These are phyloP conservation scores for Mirza zaza DNA, from an alignment of 2,113 vertebrate species.

Conservation along the genomic window DNA sequence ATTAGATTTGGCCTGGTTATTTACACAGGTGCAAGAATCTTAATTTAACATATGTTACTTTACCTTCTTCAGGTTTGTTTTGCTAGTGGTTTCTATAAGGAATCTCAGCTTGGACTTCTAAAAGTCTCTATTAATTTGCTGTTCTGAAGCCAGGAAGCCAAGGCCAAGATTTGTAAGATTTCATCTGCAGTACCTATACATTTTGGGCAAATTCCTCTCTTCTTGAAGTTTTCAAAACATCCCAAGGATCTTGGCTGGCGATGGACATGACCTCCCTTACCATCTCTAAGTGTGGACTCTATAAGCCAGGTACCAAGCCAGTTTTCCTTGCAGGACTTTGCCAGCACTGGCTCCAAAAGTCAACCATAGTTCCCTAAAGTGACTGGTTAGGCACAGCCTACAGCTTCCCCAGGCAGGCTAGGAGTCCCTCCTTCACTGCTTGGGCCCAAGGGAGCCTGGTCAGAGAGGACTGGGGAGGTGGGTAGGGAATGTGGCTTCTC, in stretches of 20 bases:
- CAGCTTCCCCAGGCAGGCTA: not conserved
- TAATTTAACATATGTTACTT: not conserved
- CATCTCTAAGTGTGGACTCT: not conserved
- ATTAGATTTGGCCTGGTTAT: slow-evolving; percentile 26
- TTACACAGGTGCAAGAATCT: slow-evolving; percentile 37
- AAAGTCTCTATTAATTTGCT: not conserved
- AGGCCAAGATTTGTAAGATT: not conserved
- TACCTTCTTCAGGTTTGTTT: not conserved
- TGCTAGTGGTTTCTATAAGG: not conserved
- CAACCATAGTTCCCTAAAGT: not conserved
- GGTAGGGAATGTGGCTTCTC: accelerated
- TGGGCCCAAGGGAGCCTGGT: not conserved
- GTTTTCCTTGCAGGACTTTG: not conserved
- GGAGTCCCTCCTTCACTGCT: too few species aligned
- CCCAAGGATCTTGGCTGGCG: not conserved
- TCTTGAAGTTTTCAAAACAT: not conserved
- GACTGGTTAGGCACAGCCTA: not conserved
- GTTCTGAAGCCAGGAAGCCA: not conserved
- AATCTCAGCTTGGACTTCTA: slow-evolving; percentile 14
- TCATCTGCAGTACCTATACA: not conserved
- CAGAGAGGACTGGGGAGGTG: too few species aligned
- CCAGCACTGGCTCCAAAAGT: not conserved
- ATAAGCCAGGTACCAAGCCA: not conserved
- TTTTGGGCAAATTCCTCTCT: not conserved
- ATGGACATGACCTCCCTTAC: not conserved